phyloP scores from a whole-genome alignment of 2,797 vertebrate genomes.

The Leptodactylus fallax region DNA sequence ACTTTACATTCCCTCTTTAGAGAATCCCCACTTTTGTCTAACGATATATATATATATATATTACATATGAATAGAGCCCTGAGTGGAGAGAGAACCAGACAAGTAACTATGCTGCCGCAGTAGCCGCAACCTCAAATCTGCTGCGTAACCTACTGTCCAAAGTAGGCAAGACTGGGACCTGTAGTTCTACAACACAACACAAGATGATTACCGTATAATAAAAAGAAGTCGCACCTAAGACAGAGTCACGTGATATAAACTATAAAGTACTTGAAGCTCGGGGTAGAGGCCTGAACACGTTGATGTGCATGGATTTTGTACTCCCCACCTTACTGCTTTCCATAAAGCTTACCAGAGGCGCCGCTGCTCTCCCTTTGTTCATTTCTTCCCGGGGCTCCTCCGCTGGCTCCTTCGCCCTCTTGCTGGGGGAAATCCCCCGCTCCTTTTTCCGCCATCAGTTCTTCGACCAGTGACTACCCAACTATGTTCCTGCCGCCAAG shows the following conservation, averaged over 20 bases:
- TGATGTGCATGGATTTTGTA: not conserved
- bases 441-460: slow-evolving; percentile 47
- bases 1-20: no score
- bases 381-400: not conserved
- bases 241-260: no score
- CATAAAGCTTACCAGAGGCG: not conserved
- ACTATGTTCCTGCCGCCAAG: not conserved
- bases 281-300: not conserved
- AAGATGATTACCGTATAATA: no score
- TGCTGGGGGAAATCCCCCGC: slow-evolving; percentile 30
- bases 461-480: not conserved
- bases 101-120: not conserved
- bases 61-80: no score
- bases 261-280: no score
- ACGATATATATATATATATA: no score
- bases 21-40: no score
- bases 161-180: not conserved
- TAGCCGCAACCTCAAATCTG: not conserved
- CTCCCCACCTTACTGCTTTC: not conserved
- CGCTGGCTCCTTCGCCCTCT: not conserved
- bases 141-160: no score
- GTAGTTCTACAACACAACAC: not conserved
- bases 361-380: not conserved
- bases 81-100: no score
- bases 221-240: no score